These are phyloP conservation scores for Hypothenemus hampei DNA, from an alignment of 1,140 invertebrate species.

Conservation along the genomic window DNA sequence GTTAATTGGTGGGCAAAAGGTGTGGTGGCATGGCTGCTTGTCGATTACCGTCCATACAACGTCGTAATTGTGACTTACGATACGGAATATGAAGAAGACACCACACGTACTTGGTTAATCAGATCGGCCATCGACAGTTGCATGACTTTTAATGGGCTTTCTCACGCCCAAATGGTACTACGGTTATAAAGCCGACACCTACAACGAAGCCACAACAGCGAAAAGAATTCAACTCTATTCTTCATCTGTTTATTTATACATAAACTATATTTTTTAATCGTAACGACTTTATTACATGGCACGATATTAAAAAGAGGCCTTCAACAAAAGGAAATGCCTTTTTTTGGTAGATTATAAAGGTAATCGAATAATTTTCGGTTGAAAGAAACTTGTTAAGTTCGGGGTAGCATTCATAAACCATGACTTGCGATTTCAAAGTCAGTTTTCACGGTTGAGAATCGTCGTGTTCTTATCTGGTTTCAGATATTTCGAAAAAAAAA, in stretches of 20 bases:
- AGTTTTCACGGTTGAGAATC: no score
- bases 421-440: no score
- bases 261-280: background rate
- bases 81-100: conserved; percentile 30
- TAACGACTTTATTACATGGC: conserved; percentile 4
- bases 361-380: conserved; percentile 22
- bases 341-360: conserved; percentile 22
- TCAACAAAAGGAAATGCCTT: conserved; percentile 15
- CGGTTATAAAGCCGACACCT: no score
- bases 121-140: conserved; percentile 14
- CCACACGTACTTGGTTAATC: conserved; percentile 22
- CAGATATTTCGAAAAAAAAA: no score
- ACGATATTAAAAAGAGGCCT: conserved; percentile 2
- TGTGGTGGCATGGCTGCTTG: conserved; percentile 21
- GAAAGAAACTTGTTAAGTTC: conserved; percentile 16
- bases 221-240: no score
- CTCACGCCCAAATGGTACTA: no score
- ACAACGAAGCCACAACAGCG: no score
- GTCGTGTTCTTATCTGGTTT: no score
- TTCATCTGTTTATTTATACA: background rate
- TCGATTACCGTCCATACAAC: conserved; percentile 24
- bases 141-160: conserved; percentile 22
- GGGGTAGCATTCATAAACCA: conserved; percentile 17
- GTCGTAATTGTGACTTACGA: conserved; percentile 31
- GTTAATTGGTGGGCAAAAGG: conserved; percentile 29